Conservation (phyloP, 1,140 invertebrate species). For the Pseudomyrmex dendroicus region DNA sequence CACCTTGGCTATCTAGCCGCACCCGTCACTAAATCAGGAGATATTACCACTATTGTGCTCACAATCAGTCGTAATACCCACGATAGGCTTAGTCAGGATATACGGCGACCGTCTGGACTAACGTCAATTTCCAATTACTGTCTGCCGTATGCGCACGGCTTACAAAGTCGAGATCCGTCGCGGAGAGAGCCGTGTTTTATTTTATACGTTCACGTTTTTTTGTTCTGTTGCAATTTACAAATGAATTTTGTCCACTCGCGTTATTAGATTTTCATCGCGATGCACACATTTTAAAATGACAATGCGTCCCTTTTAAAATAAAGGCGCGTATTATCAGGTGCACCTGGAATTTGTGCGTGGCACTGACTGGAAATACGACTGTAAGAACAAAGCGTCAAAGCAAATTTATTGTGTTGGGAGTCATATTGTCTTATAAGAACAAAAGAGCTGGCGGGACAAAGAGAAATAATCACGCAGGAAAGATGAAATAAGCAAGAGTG, state of each 20-base stretch:
- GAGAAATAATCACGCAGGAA: conserved; percentile 34
- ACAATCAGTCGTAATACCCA: conserved; percentile 74
- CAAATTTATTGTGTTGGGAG: conserved; percentile 64
- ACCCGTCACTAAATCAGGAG: conserved; percentile 75
- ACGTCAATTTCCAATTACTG: conserved; percentile 71
- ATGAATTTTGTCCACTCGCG: neutral
- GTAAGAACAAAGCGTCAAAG: conserved; percentile 30
- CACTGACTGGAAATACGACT: conserved; percentile 12
- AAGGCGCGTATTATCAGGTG: conserved; percentile 60
- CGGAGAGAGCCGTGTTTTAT: too few species aligned
- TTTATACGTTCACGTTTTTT: too few species aligned
- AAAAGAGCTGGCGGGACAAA: conserved; percentile 56
- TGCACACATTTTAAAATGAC: neutral
- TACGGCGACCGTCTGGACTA: conserved; percentile 62
- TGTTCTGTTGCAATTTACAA: neutral
- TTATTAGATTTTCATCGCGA: conserved; percentile 37
- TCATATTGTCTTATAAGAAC: conserved; percentile 65
- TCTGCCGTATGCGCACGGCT: conserved; percentile 18
- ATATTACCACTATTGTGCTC: conserved; percentile 75
- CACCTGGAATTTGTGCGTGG: neutral
- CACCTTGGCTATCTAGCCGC: conserved; percentile 73
- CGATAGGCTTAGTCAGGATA: conserved; percentile 67
- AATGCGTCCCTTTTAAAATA: conserved; percentile 48
- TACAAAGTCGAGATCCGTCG: conserved; percentile 16
- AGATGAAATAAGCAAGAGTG: conserved; percentile 20